Conservation (phyloP, 2,888 invertebrate species). For the Pristionchus exspectatus region DNA sequence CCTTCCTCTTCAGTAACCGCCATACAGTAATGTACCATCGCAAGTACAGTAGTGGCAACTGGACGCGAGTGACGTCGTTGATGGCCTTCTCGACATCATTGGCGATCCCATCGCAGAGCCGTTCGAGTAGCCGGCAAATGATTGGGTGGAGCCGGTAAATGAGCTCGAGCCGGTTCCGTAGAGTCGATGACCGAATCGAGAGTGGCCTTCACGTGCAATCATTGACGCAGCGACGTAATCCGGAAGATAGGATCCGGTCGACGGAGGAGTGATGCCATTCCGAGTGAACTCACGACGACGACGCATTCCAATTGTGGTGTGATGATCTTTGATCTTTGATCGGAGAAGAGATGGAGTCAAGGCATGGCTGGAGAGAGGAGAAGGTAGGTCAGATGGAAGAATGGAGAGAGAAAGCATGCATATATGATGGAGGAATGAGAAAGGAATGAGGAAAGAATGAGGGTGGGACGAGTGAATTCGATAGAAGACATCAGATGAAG, state of each 20-base stretch:
- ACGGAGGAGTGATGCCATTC: background rate
- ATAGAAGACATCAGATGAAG: background rate
- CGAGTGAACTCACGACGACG: slow-evolving; percentile 39
- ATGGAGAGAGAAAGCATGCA: background rate
- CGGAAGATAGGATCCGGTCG: background rate
- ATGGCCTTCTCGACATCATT: slow-evolving; percentile 24
- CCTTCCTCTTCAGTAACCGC: background rate
- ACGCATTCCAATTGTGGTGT: background rate
- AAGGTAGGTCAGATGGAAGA: background rate
- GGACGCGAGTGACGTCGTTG: slow-evolving; percentile 27
- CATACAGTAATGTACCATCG: background rate
- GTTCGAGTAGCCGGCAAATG: background rate
- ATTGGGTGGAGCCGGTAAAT: background rate
- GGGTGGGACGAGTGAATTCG: background rate
- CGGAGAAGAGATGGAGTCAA: background rate
- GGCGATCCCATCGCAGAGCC: slow-evolving; percentile 4
- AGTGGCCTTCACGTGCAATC: background rate
- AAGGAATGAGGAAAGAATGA: background rate
- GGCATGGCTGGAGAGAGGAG: slow-evolving; percentile 31
- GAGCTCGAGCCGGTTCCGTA: slow-evolving; percentile 11
- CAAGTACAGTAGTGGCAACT: slow-evolving; percentile 26
- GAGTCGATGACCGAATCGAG: background rate
- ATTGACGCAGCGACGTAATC: slow-evolving; percentile 11
- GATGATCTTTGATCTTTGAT: slow-evolving; percentile 39
- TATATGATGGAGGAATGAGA: background rate